Base-by-base conservation (phyloP, 2,888 invertebrate species). In the Caenorhabditis sp. region DNA sequence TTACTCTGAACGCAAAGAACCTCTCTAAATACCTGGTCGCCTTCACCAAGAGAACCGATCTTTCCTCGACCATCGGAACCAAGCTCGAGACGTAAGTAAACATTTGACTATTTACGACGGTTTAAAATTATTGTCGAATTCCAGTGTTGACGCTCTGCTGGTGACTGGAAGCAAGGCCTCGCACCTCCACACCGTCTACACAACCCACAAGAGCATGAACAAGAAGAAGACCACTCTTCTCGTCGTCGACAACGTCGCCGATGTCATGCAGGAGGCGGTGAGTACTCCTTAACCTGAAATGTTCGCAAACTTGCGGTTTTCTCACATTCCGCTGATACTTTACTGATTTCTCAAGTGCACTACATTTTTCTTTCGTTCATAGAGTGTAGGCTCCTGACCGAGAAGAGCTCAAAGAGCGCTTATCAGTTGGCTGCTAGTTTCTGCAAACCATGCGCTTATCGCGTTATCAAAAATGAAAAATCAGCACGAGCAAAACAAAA, bases 171-270 rank as follows among this genome's bases (percentile, higher is more conserved):
- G 93, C 89, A 92, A 93, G 76, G 93, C 93, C 65, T 93, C 94
- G 0, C 94, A 94, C 90, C 92, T 94, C 75, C 91, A 92, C 75
- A 94, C 94, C 74, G 94, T 95, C 52, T 88, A 89, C 82, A 93
- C 93, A 86, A 92, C 94, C 90, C 93, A 93, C 90, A 92, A 93
- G 74, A 93, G 93, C 85, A 91, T 94, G 89, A 94, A 94, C 89
- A 94, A 94, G 89, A 93, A 93, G 86, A 93, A 93, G 88, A 93
- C 94, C 58, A 94, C 94, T 76, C 92, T 95, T 79, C 91, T 95
- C 62, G 94, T 94, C 89, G 93, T 95, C 76, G 95, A 95, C 86
- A 92, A 93, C 75, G 94, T 93, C 52, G 94, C 94, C n/a, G 95
- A 95, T 90, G 94, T 95, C 6, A 91, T 95, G 74, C 92, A 93